Conservation (phyloP, 2,888 invertebrate genomes). For the Dorcus parallelipipedus region DNA sequence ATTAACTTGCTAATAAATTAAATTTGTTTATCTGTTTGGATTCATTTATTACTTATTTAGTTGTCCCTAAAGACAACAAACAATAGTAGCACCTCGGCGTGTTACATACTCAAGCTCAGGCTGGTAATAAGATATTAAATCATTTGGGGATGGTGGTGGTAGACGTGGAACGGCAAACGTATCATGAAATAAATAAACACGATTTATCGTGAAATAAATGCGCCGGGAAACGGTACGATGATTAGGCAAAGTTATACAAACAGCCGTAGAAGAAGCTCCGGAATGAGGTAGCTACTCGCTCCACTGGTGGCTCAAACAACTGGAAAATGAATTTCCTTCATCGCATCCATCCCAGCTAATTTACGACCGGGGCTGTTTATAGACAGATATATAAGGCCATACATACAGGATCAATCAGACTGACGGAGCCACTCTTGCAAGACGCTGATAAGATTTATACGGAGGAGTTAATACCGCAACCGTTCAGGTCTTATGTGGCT, state of each 20-base stretch:
- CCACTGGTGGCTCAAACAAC: slow-evolving; percentile 50
- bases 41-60: too few species aligned
- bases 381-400: slow-evolving; percentile 45
- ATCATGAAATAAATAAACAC: slow-evolving; percentile 13
- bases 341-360: slow-evolving; percentile 50
- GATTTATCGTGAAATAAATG: slow-evolving; percentile 34
- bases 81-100: too few species aligned
- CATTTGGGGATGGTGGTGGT: too few species aligned
- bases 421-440: slow-evolving; percentile 50
- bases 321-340: slow-evolving; percentile 54
- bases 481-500: slow-evolving; percentile 29
- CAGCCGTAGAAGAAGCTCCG: slow-evolving; percentile 35
- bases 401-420: slow-evolving; percentile 47
- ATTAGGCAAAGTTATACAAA: slow-evolving; percentile 43
- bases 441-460: slow-evolving; percentile 51
- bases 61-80: too few species aligned
- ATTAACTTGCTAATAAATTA: too few species aligned
- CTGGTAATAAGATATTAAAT: too few species aligned
- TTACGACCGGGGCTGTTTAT: slow-evolving; percentile 50
- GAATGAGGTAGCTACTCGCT: slow-evolving; percentile 44
- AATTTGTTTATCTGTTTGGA: too few species aligned
- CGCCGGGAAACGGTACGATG: slow-evolving; percentile 39
- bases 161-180: background rate
- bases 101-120: too few species aligned
- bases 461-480: slow-evolving; percentile 36